Base-by-base conservation (phyloP, 2,888 invertebrate genomes). In the Thymelicus acteon region DNA sequence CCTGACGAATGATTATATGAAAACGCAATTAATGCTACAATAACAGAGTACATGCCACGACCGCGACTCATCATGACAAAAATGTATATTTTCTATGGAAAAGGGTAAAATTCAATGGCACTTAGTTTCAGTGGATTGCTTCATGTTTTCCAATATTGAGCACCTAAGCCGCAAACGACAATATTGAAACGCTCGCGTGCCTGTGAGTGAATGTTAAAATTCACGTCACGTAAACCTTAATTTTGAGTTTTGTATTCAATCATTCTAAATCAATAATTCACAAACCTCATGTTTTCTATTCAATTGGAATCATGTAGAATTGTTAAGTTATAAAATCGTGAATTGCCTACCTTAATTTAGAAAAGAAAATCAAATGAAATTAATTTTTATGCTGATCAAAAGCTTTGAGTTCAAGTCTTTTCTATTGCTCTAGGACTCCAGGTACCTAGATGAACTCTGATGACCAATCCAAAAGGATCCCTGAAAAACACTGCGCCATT, bases 181-280 rank as follows among this genome's bases (percentile, higher is more conserved):
- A 61, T 54, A 68, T 61, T 61, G 61, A 24, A 49, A 13, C 37
- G 24, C 24, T 52, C n/a, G 24, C 60, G 49, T 60, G 49, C 15
- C 54, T 19, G 31, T 47, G 44, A 68, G 61, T 68, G 52, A 68
- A 61, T 68, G 24, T 52, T 15, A 40, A 52, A 24, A 54, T 68
- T 61, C 67, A 4, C 24, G 44, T 54, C 67, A 68, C 61, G 67
- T 54, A 19, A 67, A 15, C 24, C 31, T 31, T 47, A 68, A 19
- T 19, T 61, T 61, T 61, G 12, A 31, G 24, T 39, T 52, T 61
- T 44, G 60, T 54, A 61, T 61, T 67, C 49, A 52, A 67, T 60
- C 49, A 52, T 24, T 60, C 31, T 31, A 31, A 31, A 5, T 31
- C 31, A 31, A 31, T 31, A 31, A 31, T 31, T 31, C 31, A 31